These are phyloP conservation scores for Pangasius krempfi DNA, from an alignment of 2,797 vertebrate species.

Conservation along the genomic window DNA sequence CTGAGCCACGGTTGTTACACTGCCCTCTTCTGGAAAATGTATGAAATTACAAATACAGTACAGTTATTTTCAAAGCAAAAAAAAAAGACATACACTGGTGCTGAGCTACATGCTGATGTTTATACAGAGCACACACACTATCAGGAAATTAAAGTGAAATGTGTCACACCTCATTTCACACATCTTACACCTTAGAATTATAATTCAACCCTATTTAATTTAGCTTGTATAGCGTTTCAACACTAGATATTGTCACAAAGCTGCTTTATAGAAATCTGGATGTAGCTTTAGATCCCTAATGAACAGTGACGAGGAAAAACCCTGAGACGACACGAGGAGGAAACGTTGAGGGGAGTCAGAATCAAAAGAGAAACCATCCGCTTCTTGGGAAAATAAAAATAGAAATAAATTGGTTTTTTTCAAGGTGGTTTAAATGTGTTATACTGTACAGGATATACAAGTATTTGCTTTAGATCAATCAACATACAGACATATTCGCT, in stretches of 20 bases:
- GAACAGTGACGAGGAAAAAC: not conserved
- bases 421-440: no score
- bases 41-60: slow-evolving; percentile 58
- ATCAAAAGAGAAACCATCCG: not conserved
- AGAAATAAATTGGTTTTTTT: not conserved
- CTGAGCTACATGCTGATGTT: not conserved
- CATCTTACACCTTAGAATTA: not conserved
- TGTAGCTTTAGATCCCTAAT: not conserved
- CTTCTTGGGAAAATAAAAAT: not conserved
- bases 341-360: not conserved
- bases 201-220: not conserved
- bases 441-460: no score
- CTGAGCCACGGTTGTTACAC: slow-evolving; percentile 48
- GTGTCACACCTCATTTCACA: not conserved
- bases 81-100: not conserved
- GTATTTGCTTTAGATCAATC: no score
- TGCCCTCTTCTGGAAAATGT: slow-evolving; percentile 63
- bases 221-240: not conserved
- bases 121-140: not conserved
- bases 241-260: not conserved
- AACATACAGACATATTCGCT: no score
- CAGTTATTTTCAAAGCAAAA: not conserved
- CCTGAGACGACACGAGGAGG: not conserved
- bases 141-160: not conserved
- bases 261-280: not conserved